Evolutionary conservation across 2,113 vertebrate species (phyloP).

Genomic region (Laterallus jamaicensis): DNA sequence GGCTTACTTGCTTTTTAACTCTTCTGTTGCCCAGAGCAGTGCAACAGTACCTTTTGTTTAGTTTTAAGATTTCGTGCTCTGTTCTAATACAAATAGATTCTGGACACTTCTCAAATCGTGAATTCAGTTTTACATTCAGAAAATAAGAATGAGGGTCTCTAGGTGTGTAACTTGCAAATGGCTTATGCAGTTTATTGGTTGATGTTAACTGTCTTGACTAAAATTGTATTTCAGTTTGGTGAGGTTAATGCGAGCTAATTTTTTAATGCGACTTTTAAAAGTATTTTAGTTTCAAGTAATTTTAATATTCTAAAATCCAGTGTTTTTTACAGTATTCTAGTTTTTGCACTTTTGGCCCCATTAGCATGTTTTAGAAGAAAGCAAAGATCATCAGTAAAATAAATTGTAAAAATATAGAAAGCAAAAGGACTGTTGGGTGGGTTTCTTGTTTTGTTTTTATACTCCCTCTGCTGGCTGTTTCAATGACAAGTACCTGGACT

Average conservation of each 20-base stretch:
- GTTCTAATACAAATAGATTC: background rate
- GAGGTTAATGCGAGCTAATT: background rate
- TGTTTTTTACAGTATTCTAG: background rate
- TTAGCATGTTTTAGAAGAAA: background rate
- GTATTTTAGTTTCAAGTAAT: background rate
- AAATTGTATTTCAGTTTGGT: background rate
- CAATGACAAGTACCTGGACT: background rate
- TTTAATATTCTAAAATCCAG: background rate
- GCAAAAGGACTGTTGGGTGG: background rate
- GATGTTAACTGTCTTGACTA: background rate
- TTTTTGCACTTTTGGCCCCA: background rate
- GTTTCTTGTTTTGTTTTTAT: constrained; percentile 25
- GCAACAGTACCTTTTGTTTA: background rate
- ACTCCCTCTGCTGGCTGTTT: constrained; percentile 69
- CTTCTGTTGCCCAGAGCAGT: fast-evolving
- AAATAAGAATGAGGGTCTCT: background rate
- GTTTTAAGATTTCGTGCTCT: background rate
- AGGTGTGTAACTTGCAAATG: background rate
- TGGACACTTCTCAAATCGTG: background rate
- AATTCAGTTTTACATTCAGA: background rate
- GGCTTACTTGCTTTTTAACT: background rate
- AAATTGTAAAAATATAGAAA: background rate
- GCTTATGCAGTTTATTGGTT: background rate
- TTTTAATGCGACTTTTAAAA: background rate
- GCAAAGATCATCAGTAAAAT: background rate